Conservation (phyloP, 2,888 invertebrate species). For the Drosophila fulvimacula region DNA sequence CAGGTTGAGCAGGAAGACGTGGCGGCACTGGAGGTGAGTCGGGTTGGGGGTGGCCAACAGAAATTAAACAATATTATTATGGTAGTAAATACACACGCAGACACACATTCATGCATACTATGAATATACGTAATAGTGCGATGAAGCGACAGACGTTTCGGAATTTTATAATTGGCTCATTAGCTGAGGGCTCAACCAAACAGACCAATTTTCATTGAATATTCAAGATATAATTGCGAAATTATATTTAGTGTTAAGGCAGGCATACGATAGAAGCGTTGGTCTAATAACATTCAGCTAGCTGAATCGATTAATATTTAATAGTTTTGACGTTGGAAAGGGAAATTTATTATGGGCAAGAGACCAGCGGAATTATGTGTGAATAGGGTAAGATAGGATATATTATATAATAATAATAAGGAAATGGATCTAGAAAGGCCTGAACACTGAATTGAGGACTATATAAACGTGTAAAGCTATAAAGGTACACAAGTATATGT, state of each 20-base stretch:
- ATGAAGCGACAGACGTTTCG: neutral
- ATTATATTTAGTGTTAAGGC: neutral
- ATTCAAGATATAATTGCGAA: conserved; percentile 6
- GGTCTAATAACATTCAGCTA: neutral
- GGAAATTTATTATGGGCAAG: neutral
- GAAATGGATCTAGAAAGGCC: neutral
- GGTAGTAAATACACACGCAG: conserved; percentile 2
- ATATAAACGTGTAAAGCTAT: neutral
- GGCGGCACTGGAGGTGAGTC: neutral
- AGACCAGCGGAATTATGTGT: neutral
- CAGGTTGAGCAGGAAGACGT: neutral
- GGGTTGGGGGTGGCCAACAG: neutral
- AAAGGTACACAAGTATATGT: no score
- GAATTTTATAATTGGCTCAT: conserved; percentile 11
- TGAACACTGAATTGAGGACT: neutral
- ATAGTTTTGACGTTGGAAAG: neutral
- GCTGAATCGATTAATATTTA: neutral
- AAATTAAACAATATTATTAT: conserved; percentile 18
- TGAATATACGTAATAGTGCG: neutral
- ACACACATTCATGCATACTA: neutral
- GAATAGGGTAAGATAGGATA: no score
- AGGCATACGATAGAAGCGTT: neutral
- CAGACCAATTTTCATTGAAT: neutral
- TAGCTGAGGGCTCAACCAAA: neutral
- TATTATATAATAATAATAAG: no score